Evolutionary conservation across 2,888 invertebrate species (phyloP).

Genomic region (Luffia ferchaultella): DNA sequence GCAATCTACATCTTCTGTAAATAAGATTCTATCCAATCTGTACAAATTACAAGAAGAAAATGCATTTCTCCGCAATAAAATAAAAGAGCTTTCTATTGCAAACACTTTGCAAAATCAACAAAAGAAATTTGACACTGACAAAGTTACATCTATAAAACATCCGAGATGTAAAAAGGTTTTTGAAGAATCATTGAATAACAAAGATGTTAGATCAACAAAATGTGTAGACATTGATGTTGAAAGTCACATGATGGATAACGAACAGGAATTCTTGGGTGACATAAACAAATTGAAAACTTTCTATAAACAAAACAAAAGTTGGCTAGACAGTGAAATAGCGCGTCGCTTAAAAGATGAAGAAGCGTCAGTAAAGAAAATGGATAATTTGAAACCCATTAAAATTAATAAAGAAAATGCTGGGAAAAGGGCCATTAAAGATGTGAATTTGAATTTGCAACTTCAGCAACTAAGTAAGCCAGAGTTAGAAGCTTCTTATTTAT

Average conservation of each 20-base stretch:
- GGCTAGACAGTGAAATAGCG: conserved; percentile 43
- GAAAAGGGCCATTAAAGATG: conserved; percentile 19
- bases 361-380: conserved; percentile 22
- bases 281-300: conserved; percentile 38
- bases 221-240: conserved; percentile 29
- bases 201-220: conserved; percentile 33
- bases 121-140: conserved; percentile 26
- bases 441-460: conserved; percentile 16
- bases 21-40: conserved; percentile 52
- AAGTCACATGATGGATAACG: conserved; percentile 13
- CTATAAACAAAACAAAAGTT: conserved; percentile 47
- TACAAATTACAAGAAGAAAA: conserved; percentile 61
- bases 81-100: conserved; percentile 41
- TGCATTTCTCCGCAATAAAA: conserved; percentile 42
- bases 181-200: conserved; percentile 43
- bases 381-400: conserved; percentile 20
- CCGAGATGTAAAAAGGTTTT: conserved; percentile 48
- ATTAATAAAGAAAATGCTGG: conserved; percentile 23
- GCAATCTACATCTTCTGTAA: conserved; percentile 42
- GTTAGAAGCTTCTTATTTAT: not conserved
- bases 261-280: conserved; percentile 39
- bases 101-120: conserved; percentile 29
- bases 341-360: conserved; percentile 33
- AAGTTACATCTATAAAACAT: conserved; percentile 25
- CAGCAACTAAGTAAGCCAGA: conserved; percentile 6